Percentiles rank a stretch among this genome's conserved stretches.
Conservation (phyloP, 2,113 vertebrate genomes). For the Heterotis niloticus region DNA sequence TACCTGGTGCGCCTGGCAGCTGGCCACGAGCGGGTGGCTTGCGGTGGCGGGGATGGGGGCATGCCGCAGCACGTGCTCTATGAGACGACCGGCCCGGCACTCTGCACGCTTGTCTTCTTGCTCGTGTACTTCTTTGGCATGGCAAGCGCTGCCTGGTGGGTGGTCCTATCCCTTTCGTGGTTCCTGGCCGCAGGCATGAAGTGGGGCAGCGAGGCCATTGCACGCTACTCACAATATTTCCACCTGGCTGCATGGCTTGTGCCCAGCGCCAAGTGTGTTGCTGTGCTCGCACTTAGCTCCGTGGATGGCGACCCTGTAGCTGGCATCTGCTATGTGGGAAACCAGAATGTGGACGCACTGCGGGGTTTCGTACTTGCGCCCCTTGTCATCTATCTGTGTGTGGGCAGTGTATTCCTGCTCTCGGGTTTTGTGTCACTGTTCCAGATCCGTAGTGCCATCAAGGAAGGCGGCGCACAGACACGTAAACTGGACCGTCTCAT, state of each 20-base stretch:
- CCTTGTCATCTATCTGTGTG: slow-evolving; percentile 86
- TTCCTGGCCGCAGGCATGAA: slow-evolving; percentile 86
- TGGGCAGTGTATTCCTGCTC: slow-evolving; percentile 88
- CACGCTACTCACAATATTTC: slow-evolving; percentile 86
- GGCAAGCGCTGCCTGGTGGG: slow-evolving; percentile 90
- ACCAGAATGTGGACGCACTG: slow-evolving; percentile 87
- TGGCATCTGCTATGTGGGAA: slow-evolving; percentile 90
- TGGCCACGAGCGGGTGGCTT: slow-evolving; percentile 82
- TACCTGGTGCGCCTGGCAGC: slow-evolving; percentile 82
- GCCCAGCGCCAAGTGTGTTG: slow-evolving; percentile 86
- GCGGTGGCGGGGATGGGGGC: slow-evolving; percentile 66
- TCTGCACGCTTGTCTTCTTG: slow-evolving; percentile 89
- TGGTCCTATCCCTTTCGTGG: slow-evolving; percentile 84
- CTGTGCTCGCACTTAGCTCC: slow-evolving; percentile 81
- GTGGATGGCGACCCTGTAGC: slow-evolving; percentile 91
- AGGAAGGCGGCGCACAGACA: slow-evolving; percentile 87
- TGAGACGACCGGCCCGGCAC: slow-evolving; percentile 82
- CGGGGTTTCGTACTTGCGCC: slow-evolving; percentile 88
- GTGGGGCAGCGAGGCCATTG: slow-evolving; percentile 87
- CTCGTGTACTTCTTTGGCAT: slow-evolving; percentile 87
- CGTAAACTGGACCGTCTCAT: slow-evolving; percentile 93
- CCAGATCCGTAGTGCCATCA: slow-evolving; percentile 86
- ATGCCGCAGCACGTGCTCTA: slow-evolving; percentile 70
- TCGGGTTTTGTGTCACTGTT: slow-evolving; percentile 90
- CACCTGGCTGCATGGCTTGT: slow-evolving; percentile 92